Evolutionary conservation across 2,113 vertebrate species (phyloP).

Genomic region (Burhinus oedicnemus): DNA sequence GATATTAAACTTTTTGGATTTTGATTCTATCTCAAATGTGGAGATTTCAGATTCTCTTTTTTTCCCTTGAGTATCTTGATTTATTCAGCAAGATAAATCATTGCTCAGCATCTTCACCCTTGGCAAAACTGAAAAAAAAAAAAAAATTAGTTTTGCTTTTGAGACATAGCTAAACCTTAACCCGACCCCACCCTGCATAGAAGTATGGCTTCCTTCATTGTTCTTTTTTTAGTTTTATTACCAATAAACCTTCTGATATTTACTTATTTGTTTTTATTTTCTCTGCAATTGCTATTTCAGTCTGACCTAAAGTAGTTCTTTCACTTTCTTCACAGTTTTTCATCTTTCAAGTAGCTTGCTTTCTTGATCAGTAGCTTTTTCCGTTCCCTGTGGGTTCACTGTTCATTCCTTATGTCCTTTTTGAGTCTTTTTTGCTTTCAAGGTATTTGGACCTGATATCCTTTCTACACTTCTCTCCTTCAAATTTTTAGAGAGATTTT

Average conservation of each 20-base stretch:
- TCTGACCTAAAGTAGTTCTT: neutral
- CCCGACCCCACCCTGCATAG: rapidly evolving
- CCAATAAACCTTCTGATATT: neutral
- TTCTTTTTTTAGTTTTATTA: neutral
- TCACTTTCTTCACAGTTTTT: neutral
- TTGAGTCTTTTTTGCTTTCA: neutral
- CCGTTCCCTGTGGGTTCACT: neutral
- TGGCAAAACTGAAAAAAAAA: neutral
- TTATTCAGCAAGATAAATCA: neutral
- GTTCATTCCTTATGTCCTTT: neutral
- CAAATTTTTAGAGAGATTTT: neutral
- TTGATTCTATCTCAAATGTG: neutral
- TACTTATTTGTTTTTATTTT: neutral
- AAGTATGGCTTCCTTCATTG: neutral
- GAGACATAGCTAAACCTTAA: neutral
- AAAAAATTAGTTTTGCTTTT: neutral
- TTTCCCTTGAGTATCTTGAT: neutral
- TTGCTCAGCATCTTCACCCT: neutral
- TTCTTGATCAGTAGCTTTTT: neutral
- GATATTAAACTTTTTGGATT: neutral
- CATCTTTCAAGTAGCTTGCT: neutral
- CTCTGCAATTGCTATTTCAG: neutral
- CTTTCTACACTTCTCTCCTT: neutral
- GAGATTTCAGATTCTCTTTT: neutral
- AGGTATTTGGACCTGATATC: neutral